Percentiles rank a stretch among this genome's conserved stretches.
Evolutionary conservation across 2,113 vertebrate genomes (phyloP).

Genomic region (Rhabdomys dilectus): DNA sequence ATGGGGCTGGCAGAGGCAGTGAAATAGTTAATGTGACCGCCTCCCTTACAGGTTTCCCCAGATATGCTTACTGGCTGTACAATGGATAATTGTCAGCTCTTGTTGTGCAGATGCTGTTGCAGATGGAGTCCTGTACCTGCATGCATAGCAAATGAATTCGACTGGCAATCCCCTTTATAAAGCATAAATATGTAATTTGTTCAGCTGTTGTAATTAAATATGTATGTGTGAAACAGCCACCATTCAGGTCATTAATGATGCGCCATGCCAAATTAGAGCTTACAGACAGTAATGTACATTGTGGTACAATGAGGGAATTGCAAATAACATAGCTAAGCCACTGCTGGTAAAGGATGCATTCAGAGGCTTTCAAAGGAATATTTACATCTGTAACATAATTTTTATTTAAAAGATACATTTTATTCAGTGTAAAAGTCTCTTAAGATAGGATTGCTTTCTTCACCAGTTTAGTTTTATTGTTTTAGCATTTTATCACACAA

Average conservation of each 20-base stretch:
- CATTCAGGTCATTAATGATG: slow-evolving; percentile 97
- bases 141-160: slow-evolving; percentile 96
- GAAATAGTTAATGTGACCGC: slow-evolving; percentile 88
- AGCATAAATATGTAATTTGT: slow-evolving; percentile 99
- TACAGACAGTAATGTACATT: slow-evolving; percentile 93
- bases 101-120: slow-evolving; percentile 96
- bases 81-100: slow-evolving; percentile 93
- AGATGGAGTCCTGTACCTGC: slow-evolving; percentile 99
- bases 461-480: slow-evolving; percentile 84
- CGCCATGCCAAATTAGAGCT: slow-evolving; percentile 94
- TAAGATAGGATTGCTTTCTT: slow-evolving; percentile 82
- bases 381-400: slow-evolving; percentile 89
- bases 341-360: slow-evolving; percentile 88
- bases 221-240: slow-evolving; percentile 97
- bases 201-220: slow-evolving; percentile 99
- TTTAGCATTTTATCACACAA: slow-evolving; percentile 83
- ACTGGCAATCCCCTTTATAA: slow-evolving; percentile 95
- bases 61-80: slow-evolving; percentile 90
- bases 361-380: slow-evolving; percentile 89
- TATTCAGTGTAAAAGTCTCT: slow-evolving; percentile 82
- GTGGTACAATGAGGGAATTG: slow-evolving; percentile 91
- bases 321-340: slow-evolving; percentile 90
- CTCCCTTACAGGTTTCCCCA: slow-evolving; percentile 90
- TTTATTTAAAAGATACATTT: slow-evolving; percentile 88
- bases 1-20: slow-evolving; percentile 81